These are phyloP conservation scores for Ammospiza nelsoni DNA, from an alignment of 2,113 vertebrate species.

Conservation along the genomic window DNA sequence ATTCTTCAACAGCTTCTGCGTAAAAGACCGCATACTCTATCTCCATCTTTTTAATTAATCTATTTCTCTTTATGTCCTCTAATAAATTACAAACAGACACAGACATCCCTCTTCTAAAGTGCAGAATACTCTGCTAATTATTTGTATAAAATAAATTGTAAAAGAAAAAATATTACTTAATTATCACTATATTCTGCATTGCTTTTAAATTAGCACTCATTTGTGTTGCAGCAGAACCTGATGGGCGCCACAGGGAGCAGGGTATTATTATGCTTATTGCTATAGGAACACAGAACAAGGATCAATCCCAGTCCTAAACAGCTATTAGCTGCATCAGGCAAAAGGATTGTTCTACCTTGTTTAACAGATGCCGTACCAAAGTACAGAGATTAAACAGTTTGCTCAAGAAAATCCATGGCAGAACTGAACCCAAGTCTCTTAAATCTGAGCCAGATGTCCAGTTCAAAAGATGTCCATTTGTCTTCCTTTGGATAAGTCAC, in stretches of 20 bases:
- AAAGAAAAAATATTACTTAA: not conserved
- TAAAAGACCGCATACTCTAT: not conserved
- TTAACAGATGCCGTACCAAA: conserved; percentile 27
- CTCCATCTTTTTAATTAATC: not conserved
- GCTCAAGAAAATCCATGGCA: conserved; percentile 11
- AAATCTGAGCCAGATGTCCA: conserved; percentile 30
- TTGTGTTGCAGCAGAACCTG: not conserved
- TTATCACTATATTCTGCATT: not conserved
- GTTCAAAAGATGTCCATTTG: not conserved
- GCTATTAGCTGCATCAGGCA: not conserved
- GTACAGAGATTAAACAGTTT: conserved; percentile 43
- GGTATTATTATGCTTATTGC: not conserved
- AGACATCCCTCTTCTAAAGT: not conserved
- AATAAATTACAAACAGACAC: not conserved
- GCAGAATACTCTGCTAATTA: not conserved
- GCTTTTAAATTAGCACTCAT: not conserved
- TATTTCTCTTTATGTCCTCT: not conserved
- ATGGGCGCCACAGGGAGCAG: not conserved
- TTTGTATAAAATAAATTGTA: not conserved
- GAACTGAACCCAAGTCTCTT: not conserved
- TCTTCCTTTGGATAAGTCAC: conserved; percentile 10
- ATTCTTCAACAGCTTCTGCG: not conserved
- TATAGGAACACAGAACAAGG: not conserved
- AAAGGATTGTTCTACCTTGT: conserved; percentile 36
- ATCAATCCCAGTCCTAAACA: not conserved